Conservation (phyloP, 2,888 invertebrate genomes). For the Andrena flavipes region DNA sequence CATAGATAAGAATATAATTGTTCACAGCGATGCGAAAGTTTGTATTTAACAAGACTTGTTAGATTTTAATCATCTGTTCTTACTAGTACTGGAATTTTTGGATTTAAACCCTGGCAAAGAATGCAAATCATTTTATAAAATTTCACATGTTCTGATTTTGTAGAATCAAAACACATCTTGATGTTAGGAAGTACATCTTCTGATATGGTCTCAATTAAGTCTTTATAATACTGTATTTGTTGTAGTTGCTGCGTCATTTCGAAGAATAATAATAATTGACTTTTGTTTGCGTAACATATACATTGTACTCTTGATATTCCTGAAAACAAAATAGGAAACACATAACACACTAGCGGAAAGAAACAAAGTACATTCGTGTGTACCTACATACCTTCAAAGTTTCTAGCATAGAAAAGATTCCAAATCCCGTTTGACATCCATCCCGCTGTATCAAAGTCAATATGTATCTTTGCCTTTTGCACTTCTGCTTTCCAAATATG, state of each 20-base stretch:
- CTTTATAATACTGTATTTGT: constrained; percentile 70
- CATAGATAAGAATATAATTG: constrained; percentile 18
- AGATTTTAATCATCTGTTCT: constrained; percentile 68
- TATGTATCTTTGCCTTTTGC: background rate
- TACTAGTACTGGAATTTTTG: constrained; percentile 76
- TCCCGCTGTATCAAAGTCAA: constrained; percentile 35
- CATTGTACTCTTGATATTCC: constrained; percentile 68
- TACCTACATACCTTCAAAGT: constrained; percentile 72
- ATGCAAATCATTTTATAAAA: constrained; percentile 79
- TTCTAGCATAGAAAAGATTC: constrained; percentile 71
- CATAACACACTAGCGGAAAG: background rate
- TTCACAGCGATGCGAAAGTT: constrained; percentile 23
- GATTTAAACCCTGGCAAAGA: constrained; percentile 78
- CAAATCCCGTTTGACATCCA: constrained; percentile 79
- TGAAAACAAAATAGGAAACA: constrained; percentile 56
- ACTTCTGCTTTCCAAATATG: constrained; percentile 3
- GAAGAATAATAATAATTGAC: constrained; percentile 73
- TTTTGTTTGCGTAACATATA: constrained; percentile 74
- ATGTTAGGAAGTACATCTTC: constrained; percentile 71
- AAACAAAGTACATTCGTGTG: background rate
- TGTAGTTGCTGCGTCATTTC: constrained; percentile 76
- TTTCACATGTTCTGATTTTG: constrained; percentile 69
- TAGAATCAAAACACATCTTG: constrained; percentile 59
- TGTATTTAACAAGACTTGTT: background rate
- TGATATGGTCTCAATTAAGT: constrained; percentile 72